phyloP scores from a whole-genome alignment of 2,888 invertebrate species.

The Thysanoteuthis rhombus region DNA sequence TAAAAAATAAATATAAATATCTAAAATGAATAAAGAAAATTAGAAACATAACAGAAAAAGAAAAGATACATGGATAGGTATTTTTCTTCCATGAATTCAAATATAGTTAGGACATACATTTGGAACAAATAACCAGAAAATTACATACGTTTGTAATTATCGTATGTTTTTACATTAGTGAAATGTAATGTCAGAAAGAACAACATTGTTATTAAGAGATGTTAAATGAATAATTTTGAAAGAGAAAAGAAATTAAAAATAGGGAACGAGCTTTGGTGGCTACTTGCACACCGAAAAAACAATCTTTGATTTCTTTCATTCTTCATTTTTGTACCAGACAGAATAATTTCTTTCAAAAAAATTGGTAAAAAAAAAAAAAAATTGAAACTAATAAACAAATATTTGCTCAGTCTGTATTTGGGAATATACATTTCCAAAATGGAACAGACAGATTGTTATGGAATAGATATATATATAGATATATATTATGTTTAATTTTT shows the following conservation, averaged over 20 bases:
- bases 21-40: background rate
- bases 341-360: background rate
- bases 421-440: background rate
- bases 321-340: background rate
- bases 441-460: background rate
- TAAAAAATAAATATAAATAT: background rate
- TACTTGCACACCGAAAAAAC: background rate
- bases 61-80: background rate
- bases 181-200: background rate
- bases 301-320: background rate
- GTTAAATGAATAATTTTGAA: background rate
- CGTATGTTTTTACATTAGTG: background rate
- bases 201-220: background rate
- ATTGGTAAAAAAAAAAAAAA: no score
- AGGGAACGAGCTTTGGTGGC: no score
- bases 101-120: background rate
- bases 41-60: background rate
- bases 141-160: background rate
- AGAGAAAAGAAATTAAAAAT: background rate
- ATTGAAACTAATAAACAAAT: background rate
- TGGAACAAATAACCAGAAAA: background rate
- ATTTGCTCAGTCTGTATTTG: conserved; percentile 12
- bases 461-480: background rate
- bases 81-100: background rate
- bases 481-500: background rate